Evolutionary conservation across 2,113 vertebrate genomes (phyloP).

Genomic region (Cololabis saira): DNA sequence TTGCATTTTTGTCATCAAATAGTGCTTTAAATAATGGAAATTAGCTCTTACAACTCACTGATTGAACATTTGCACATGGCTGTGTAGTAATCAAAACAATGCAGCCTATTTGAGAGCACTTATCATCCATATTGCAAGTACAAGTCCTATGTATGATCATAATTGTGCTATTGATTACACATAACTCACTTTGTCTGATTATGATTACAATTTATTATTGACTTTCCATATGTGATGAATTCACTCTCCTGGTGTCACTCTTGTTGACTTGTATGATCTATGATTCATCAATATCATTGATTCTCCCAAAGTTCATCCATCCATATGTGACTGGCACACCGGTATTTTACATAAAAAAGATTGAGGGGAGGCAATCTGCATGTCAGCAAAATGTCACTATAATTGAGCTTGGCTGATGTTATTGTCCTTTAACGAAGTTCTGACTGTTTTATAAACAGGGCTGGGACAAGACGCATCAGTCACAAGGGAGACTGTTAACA

Average conservation of each 20-base stretch:
- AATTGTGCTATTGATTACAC: constrained; percentile 92
- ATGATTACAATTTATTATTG: constrained; percentile 93
- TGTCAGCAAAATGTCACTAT: constrained; percentile 84
- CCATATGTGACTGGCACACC: constrained; percentile 88
- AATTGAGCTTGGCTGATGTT: constrained; percentile 76
- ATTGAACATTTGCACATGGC: constrained; percentile 21
- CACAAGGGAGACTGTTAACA: constrained; percentile 77
- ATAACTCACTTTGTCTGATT: constrained; percentile 92
- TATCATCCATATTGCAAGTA: constrained; percentile 56
- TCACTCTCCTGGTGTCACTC: constrained; percentile 86
- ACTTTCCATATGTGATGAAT: constrained; percentile 86
- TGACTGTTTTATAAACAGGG: constrained; percentile 79
- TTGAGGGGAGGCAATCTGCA: constrained; percentile 78
- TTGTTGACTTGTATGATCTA: constrained; percentile 89
- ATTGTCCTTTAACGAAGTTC: constrained; percentile 80
- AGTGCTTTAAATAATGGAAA: constrained; percentile 6
- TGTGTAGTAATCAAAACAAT: constrained; percentile 53
- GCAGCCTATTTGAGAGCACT: constrained; percentile 64
- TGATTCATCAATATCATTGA: constrained; percentile 88
- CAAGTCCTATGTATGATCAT: constrained; percentile 83
- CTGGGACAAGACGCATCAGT: constrained; percentile 71
- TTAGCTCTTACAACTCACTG: constrained; percentile 16
- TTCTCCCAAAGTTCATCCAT: constrained; percentile 90
- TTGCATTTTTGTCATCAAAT: constrained; percentile 30
- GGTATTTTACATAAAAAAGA: constrained; percentile 86